Evolutionary conservation across 2,888 invertebrate genomes (phyloP).

Genomic region (Cosmia trapezina): DNA sequence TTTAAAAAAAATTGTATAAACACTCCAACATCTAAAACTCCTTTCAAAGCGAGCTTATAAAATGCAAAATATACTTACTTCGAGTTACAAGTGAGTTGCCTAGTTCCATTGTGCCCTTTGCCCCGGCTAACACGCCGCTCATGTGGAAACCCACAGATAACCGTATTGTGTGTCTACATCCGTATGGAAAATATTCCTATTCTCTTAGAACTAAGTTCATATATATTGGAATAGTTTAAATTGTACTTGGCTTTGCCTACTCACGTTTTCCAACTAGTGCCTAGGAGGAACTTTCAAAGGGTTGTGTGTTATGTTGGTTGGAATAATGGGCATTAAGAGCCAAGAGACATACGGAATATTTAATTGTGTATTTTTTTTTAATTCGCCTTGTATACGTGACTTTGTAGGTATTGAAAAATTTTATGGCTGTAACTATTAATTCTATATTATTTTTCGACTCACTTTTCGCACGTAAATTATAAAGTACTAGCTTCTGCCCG

Average conservation of each 20-base stretch:
- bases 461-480: background rate
- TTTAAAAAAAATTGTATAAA: too few relatives aligned
- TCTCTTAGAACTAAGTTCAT: constrained; percentile 29
- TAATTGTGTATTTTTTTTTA: too few relatives aligned
- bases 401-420: background rate
- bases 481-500: background rate
- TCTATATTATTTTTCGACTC: background rate
- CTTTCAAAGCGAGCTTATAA: constrained; percentile 15
- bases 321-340: background rate
- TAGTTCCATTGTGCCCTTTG: constrained; percentile 51
- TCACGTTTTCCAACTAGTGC: constrained; percentile 4
- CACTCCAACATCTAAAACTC: constrained; percentile 1
- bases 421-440: background rate
- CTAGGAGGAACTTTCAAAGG: constrained; percentile 14
- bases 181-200: constrained; percentile 40
- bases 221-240: constrained; percentile 45
- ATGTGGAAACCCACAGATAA: constrained; percentile 51
- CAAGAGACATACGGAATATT: background rate
- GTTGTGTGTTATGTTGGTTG: background rate
- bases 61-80: constrained; percentile 31
- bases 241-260: constrained; percentile 15
- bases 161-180: constrained; percentile 34
- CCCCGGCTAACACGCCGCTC: constrained; percentile 28
- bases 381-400: too few relatives aligned
- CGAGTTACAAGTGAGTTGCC: constrained; percentile 17